These are phyloP conservation scores for Drosophila nigricruria DNA, from an alignment of 2,888 invertebrate genomes.

Conservation along the genomic window DNA sequence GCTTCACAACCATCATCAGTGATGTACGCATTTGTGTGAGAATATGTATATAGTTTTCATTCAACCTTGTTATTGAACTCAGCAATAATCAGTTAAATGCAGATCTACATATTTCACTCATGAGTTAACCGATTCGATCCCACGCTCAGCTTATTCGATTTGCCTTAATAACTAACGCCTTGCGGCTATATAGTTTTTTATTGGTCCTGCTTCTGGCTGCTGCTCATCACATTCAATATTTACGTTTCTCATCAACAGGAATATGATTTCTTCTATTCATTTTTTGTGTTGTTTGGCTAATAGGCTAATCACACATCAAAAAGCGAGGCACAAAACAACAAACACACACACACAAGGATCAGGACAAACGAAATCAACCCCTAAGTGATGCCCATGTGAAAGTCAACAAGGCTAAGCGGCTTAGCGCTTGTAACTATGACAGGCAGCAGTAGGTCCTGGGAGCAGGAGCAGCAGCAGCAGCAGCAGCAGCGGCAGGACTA, in stretches of 20 bases:
- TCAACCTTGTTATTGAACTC: not conserved
- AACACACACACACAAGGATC: slow-evolving; percentile 50
- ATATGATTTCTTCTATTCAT: slow-evolving; percentile 35
- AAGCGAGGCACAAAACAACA: slow-evolving; percentile 65
- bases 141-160: slow-evolving; percentile 53
- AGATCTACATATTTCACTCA: not conserved
- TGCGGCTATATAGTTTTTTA: slow-evolving; percentile 63
- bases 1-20: not conserved
- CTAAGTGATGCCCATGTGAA: slow-evolving; percentile 82
- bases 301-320: slow-evolving; percentile 82
- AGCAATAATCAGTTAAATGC: not conserved
- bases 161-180: slow-evolving; percentile 61
- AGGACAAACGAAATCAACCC: slow-evolving; percentile 53
- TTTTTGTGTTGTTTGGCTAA: slow-evolving; percentile 72
- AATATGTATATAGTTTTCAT: not conserved
- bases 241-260: slow-evolving; percentile 79
- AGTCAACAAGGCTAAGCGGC: slow-evolving; percentile 84
- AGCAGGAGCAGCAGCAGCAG: slow-evolving; percentile 10
- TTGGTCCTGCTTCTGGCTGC: slow-evolving; percentile 43
- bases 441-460: slow-evolving; percentile 41
- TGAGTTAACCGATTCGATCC: slow-evolving; percentile 34
- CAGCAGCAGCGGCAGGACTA: slow-evolving; percentile 33
- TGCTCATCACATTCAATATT: slow-evolving; percentile 72
- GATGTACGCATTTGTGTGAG: no score
- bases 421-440: slow-evolving; percentile 81